Evolutionary conservation across 2,113 vertebrate species (phyloP), one percentile per base, ranked within the genome.

Genomic region (Cottus gobio): DNA sequence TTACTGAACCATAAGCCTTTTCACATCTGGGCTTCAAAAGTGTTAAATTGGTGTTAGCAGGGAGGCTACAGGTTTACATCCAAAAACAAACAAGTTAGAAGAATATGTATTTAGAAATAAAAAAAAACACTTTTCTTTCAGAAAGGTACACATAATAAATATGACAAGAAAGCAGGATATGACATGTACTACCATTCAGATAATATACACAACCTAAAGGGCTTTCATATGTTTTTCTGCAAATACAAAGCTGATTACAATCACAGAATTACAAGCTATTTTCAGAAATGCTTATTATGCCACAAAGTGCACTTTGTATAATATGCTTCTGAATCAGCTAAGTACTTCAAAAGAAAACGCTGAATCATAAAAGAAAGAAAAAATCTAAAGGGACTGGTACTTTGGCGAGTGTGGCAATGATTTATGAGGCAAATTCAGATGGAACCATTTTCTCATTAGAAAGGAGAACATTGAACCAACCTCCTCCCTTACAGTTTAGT

Each of bases 381-480:
- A 9, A 16, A 52, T 7, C 54, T 46, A 13, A 60, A 28, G 60
- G 65, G 77, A 83, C 66, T 26, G 20, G 67, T 79, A 20, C 76
- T 83, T 85, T 84, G 82, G 85, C 70, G 80, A 86, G 75, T 61
- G 37, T 82, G 80, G 87, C 80, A 73, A 79, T 92, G 91, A 91
- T 91, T 89, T 89, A 93, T 89, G 89, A 85, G 79, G 76, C 66
- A 82, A 87, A 90, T 89, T 93, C 85, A 86, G 81, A 89, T 62
- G 87, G 85, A 92, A 90, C 81, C 78, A 75, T 93, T 91, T 91
- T 88, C 84, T 91, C 90, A 90, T 94, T 91, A 94, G 78, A 80
- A 66, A 85, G 68, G 67, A 89, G 90, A 92, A 89, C 85, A 85
- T 77, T 37, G 80, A 90, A 85, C 56, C 89, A 72, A 77, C 86